These are phyloP conservation scores for Harpagifer antarcticus DNA, from an alignment of 2,797 vertebrate species.

Conservation along the genomic window DNA sequence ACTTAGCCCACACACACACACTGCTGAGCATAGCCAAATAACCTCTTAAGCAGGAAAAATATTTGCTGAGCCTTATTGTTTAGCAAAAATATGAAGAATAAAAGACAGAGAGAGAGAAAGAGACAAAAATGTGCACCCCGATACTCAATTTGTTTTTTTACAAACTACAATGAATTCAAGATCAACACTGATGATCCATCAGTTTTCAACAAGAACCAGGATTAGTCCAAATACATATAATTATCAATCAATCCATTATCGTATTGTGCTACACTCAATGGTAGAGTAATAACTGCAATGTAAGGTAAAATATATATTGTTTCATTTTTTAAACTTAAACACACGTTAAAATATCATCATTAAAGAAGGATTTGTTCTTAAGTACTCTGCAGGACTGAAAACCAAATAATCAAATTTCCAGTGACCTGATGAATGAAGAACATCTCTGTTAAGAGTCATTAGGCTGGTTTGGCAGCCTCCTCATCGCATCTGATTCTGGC, in stretches of 20 bases:
- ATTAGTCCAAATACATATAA: no score
- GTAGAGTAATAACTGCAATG: no score
- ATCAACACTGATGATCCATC: no score
- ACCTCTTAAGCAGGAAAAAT: constrained; percentile 43
- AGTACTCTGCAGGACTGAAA: not conserved
- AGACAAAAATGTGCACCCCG: no score
- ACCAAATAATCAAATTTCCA: not conserved
- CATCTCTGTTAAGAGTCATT: constrained; percentile 8
- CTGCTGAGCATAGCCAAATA: constrained; percentile 45
- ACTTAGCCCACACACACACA: constrained; percentile 52
- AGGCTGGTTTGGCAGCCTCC: constrained; percentile 23
- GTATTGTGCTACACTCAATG: no score
- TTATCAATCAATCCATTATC: no score
- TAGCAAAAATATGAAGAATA: constrained; percentile 9
- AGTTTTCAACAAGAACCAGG: no score
- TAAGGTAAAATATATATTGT: no score
- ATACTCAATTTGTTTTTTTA: no score
- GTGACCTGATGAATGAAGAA: not conserved
- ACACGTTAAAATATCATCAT: not conserved
- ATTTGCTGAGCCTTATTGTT: constrained; percentile 28
- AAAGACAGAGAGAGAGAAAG: no score
- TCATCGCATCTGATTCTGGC: no score
- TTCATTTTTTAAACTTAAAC: not conserved
- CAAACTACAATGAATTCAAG: no score
- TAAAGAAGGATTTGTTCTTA: not conserved